phyloP scores from a whole-genome alignment of 2,797 vertebrate genomes.

The Selene dorsalis region DNA sequence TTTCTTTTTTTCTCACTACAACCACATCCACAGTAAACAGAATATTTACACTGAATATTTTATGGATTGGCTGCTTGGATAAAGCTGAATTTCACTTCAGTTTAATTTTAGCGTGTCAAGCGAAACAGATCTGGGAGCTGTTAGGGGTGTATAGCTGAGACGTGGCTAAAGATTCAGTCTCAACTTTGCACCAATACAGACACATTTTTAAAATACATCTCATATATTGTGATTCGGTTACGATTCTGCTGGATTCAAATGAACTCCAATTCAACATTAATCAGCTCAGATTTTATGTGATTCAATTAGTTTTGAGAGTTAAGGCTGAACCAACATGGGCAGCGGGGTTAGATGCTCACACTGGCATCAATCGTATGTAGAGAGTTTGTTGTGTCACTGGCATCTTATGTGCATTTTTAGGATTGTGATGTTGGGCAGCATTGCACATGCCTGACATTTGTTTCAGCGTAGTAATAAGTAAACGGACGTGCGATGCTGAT shows the following conservation, averaged over 20 bases:
- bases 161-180: not conserved
- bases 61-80: slow-evolving; percentile 53
- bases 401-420: not conserved
- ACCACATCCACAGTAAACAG: slow-evolving; percentile 38
- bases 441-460: not conserved
- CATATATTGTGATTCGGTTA: not conserved
- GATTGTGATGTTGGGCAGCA: not conserved
- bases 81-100: slow-evolving; percentile 43
- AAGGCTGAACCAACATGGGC: not conserved
- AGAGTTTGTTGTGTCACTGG: not conserved
- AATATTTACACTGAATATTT: slow-evolving; percentile 33
- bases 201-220: not conserved
- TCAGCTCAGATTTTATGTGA: not conserved
- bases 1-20: slow-evolving; percentile 55
- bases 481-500: not conserved
- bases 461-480: not conserved
- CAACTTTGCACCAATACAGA: not conserved
- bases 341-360: no score
- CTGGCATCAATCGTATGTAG: not conserved
- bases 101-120: slow-evolving; percentile 40
- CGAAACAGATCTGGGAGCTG: not conserved
- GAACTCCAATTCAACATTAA: not conserved
- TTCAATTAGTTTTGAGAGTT: not conserved
- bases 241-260: not conserved
- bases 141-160: not conserved